A percentile compares a stretch with the other conserved stretches of the same genome.
phyloP scores from a whole-genome alignment of 2,888 invertebrate genomes.

The Ennomos erosarius region DNA sequence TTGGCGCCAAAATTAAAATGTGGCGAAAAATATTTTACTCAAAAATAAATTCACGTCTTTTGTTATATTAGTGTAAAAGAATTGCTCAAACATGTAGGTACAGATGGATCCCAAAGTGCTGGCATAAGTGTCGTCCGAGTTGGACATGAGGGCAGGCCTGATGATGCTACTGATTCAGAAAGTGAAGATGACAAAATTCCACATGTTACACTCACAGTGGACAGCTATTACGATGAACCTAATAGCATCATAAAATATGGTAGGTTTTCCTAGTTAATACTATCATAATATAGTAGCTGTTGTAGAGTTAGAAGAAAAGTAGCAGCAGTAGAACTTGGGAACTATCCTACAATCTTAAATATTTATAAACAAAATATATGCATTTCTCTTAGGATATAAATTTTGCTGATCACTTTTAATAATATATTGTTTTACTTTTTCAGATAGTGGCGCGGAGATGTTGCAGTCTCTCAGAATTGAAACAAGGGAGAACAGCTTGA shows the following conservation, averaged over 20 bases:
- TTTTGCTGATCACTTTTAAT: no score
- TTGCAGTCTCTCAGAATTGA: constrained; percentile 79
- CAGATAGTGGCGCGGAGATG: constrained; percentile 82
- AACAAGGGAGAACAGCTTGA: constrained; percentile 81
- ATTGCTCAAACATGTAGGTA: constrained; percentile 52
- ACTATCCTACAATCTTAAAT: no score
- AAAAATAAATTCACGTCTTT: no score
- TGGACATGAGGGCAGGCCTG: constrained; percentile 80
- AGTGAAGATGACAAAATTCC: constrained; percentile 86
- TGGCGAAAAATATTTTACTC: no score
- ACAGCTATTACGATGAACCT: constrained; percentile 87
- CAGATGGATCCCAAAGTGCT: constrained; percentile 83
- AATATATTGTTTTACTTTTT: background rate
- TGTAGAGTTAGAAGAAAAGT: no score
- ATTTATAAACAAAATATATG: no score
- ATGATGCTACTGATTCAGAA: constrained; percentile 85
- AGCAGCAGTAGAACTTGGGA: no score
- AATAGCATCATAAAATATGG: constrained; percentile 83
- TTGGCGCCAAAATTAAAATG: constrained; percentile 44
- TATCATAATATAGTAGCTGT: constrained; percentile 4
- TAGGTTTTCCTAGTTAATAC: constrained; percentile 44
- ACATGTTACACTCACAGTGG: constrained; percentile 87
- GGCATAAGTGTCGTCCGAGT: constrained; percentile 87
- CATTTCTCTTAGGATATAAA: no score
- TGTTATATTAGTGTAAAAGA: no score